These are phyloP conservation scores for Heliconius himera DNA, from an alignment of 1,140 invertebrate genomes.

Conservation along the genomic window DNA sequence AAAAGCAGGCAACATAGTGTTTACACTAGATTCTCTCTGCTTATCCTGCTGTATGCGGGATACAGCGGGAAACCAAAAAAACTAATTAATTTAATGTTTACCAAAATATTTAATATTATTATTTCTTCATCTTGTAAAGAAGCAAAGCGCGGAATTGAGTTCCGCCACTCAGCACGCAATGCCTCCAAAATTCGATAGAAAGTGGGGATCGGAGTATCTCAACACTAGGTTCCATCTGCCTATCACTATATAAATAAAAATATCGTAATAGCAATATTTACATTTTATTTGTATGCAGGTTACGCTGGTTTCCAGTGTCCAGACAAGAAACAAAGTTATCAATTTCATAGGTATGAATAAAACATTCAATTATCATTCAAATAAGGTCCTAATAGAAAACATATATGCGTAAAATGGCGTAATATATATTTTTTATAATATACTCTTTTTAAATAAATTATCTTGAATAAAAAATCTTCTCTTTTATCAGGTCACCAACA, in stretches of 20 bases:
- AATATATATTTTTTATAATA: background rate
- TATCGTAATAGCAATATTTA: background rate
- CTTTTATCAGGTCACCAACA: slow-evolving; percentile 12
- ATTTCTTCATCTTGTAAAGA: background rate
- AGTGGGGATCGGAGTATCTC: no score
- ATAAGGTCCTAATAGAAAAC: background rate
- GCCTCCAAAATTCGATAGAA: background rate
- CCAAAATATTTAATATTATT: background rate
- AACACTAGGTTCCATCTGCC: no score
- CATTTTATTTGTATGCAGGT: slow-evolving; percentile 47
- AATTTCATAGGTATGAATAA: slow-evolving; percentile 46
- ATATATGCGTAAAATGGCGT: no score
- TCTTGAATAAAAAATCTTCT: no score
- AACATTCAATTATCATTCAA: background rate
- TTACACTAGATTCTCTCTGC: no score
- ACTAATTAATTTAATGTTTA: background rate
- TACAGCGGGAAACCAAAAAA: no score
- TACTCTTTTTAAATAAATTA: no score
- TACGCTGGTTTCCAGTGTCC: slow-evolving; percentile 73
- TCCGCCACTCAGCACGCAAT: background rate
- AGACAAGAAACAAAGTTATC: slow-evolving; percentile 38
- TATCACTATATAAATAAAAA: no score
- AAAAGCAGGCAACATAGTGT: no score
- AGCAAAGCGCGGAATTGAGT: background rate
- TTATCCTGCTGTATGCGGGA: no score